phyloP scores from a whole-genome alignment of 2,888 invertebrate genomes.

The Nemapogon koenigi region DNA sequence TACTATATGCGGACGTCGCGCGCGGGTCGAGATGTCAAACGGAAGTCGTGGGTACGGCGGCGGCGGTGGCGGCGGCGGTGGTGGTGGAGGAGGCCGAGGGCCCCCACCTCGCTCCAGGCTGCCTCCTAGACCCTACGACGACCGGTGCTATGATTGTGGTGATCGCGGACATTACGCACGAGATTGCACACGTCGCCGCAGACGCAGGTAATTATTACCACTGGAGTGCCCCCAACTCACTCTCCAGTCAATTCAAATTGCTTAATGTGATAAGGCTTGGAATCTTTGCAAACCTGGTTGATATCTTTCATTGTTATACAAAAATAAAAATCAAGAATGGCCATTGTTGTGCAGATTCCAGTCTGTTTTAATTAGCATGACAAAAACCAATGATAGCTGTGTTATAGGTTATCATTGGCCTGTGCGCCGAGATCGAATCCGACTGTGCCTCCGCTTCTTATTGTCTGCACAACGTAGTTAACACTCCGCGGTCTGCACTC shows the following conservation, averaged over 20 bases:
- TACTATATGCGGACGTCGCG: conserved; percentile 87
- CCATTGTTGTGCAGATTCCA: conserved; percentile 31
- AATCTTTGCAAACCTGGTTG: too few relatives aligned
- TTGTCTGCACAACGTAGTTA: conserved; percentile 65
- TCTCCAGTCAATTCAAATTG: too few relatives aligned
- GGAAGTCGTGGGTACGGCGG: conserved; percentile 71
- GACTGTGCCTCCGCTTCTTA: conserved; percentile 64
- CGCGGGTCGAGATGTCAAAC: conserved; percentile 91
- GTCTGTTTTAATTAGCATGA: conserved; percentile 38
- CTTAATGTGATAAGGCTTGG: too few relatives aligned
- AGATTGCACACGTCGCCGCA: conserved; percentile 81
- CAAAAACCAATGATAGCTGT: conserved; percentile 65
- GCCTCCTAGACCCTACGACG: conserved; percentile 87
- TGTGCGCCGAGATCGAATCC: conserved; percentile 63
- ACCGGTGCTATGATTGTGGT: conserved; percentile 94
- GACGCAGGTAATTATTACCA: conserved; percentile 66
- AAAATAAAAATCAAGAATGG: neutral
- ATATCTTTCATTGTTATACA: too few relatives aligned
- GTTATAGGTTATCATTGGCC: conserved; percentile 67
- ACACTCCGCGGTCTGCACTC: conserved; percentile 58
- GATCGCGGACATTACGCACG: conserved; percentile 93
- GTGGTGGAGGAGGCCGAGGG: conserved; percentile 60
- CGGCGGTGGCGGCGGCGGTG: too few relatives aligned
- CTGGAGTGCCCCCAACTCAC: too few relatives aligned
- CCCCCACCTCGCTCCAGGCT: conserved; percentile 65